Evolutionary conservation across 2,797 vertebrate genomes (phyloP).

Genomic region (Phoebastria nigripes): DNA sequence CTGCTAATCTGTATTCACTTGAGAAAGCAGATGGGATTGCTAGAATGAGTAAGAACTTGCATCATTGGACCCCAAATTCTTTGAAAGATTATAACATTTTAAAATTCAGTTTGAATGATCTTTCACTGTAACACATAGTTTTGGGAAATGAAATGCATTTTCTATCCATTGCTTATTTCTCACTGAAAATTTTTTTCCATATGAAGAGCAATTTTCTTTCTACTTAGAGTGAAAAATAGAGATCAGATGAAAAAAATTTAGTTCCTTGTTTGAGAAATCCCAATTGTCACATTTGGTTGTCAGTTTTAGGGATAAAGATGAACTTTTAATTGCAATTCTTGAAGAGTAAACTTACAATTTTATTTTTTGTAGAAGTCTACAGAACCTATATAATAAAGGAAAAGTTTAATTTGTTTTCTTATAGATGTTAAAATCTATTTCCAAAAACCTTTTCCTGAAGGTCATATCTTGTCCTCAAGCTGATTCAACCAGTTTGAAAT

Average conservation of each 20-base stretch:
- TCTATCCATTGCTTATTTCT: neutral
- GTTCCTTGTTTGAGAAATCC: constrained; percentile 3
- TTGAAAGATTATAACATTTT: neutral
- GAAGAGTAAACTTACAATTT: neutral
- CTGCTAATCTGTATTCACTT: neutral
- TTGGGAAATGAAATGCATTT: neutral
- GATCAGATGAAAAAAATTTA: neutral
- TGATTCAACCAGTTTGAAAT: constrained; percentile 18
- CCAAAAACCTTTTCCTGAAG: constrained; percentile 6
- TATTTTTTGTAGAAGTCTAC: neutral
- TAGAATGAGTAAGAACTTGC: neutral
- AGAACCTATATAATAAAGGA: neutral
- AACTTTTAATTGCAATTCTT: constrained; percentile 18
- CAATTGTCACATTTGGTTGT: neutral
- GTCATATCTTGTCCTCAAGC: neutral
- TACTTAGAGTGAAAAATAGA: neutral
- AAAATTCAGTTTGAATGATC: neutral
- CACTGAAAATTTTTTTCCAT: neutral
- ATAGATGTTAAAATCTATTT: neutral
- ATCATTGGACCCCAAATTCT: neutral
- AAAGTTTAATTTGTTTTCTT: constrained; percentile 32
- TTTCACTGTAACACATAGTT: neutral
- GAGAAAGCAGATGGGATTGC: neutral
- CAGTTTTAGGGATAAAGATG: neutral
- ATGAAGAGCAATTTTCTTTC: neutral